Conservation (phyloP, 2,113 vertebrate species). For the Ploceus nigricollis region DNA sequence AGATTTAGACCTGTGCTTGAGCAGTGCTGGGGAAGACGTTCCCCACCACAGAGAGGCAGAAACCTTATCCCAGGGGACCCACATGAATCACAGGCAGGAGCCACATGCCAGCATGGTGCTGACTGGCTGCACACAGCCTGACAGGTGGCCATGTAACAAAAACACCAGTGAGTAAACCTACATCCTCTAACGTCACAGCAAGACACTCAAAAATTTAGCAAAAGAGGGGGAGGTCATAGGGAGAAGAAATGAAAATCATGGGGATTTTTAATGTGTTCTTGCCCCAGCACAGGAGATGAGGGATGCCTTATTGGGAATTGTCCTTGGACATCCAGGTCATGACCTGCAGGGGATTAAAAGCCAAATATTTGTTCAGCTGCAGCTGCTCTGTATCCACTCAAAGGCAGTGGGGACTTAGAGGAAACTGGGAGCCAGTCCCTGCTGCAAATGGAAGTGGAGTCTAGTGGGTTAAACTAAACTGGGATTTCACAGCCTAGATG, state of each 20-base stretch:
- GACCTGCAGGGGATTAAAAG: neutral
- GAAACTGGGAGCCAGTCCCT: neutral
- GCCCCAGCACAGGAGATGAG: neutral
- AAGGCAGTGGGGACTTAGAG: neutral
- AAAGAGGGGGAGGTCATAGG: neutral
- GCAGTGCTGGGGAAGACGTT: neutral
- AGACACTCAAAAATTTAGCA: neutral
- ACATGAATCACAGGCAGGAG: accelerated
- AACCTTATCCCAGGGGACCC: neutral
- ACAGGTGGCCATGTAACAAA: neutral
- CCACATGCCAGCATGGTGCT: accelerated
- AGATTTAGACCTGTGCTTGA: neutral
- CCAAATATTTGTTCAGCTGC: neutral
- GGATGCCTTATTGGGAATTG: neutral
- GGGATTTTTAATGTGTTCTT: neutral
- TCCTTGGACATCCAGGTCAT: neutral
- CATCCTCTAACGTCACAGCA: neutral
- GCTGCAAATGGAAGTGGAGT: neutral
- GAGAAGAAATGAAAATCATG: neutral
- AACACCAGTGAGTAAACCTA: neutral
- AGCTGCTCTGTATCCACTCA: neutral
- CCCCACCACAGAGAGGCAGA: neutral
- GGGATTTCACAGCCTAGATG: neutral
- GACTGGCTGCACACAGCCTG: neutral
- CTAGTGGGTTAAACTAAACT: neutral